phyloP scores from a whole-genome alignment of 2,113 vertebrate genomes.

The Poeciliopsis retropinna region DNA sequence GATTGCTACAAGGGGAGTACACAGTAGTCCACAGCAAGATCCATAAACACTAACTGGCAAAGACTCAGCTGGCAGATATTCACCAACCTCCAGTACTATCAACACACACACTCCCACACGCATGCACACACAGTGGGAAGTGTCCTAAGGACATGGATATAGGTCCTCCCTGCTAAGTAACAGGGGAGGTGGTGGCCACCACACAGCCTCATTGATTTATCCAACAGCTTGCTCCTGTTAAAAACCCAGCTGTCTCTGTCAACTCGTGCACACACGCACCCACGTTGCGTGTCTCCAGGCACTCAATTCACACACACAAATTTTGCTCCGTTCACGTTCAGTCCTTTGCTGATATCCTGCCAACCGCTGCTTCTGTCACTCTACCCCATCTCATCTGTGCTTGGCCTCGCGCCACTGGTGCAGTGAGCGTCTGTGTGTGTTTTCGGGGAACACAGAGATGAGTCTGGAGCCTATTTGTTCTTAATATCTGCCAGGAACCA shows the following conservation, averaged over 20 bases:
- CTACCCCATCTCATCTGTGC: conserved; percentile 35
- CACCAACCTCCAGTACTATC: conserved; percentile 10
- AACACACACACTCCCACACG: conserved; percentile 27
- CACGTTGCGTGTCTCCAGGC: conserved; percentile 1
- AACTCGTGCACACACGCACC: conserved; percentile 45
- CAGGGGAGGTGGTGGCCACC: conserved; percentile 65
- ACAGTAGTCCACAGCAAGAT: conserved; percentile 42
- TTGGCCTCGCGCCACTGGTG: conserved; percentile 48
- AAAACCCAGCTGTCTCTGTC: conserved; percentile 71
- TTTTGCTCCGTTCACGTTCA: conserved; percentile 8
- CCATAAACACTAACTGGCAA: conserved; percentile 49
- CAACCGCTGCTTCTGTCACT: conserved; percentile 60
- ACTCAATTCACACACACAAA: conserved; percentile 32
- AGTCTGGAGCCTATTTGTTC: conserved; percentile 48
- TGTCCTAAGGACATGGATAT: conserved; percentile 56
- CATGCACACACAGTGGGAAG: conserved; percentile 36
- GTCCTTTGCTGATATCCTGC: conserved; percentile 43
- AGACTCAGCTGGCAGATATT: conserved; percentile 48
- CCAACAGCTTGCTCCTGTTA: conserved; percentile 68
- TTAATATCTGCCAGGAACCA: conserved; percentile 26
- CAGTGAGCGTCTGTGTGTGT: conserved; percentile 7
- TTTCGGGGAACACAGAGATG: conserved; percentile 25
- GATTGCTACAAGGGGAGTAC: conserved; percentile 37
- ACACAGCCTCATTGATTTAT: conserved; percentile 70
- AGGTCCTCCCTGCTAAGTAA: conserved; percentile 63